Conservation (phyloP, 1,140 invertebrate genomes). For the Hylaeus volcanicus region DNA sequence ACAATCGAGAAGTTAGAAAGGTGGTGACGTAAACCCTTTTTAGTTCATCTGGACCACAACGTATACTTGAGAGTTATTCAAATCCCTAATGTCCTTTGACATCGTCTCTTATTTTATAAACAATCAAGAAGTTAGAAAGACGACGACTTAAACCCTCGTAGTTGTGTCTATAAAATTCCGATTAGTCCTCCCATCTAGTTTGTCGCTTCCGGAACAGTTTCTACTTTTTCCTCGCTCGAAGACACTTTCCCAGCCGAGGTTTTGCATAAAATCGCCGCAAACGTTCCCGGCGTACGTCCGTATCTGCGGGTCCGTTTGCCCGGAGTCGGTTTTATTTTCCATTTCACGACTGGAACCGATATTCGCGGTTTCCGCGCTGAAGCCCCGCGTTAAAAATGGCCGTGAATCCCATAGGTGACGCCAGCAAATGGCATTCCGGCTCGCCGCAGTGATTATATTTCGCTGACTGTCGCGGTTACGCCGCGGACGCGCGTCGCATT, state of each 20-base stretch:
- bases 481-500: conserved; percentile 13
- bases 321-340: not conserved
- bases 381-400: conserved; percentile 23
- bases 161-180: too few relatives aligned
- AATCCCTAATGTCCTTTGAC: too few relatives aligned
- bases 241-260: not conserved
- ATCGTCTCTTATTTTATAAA: too few relatives aligned
- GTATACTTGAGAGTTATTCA: too few relatives aligned
- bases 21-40: too few relatives aligned
- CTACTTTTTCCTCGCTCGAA: too few relatives aligned
- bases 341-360: not conserved
- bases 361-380: not conserved
- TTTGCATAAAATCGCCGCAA: not conserved
- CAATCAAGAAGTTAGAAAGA: too few relatives aligned
- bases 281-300: not conserved
- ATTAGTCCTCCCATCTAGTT: too few relatives aligned
- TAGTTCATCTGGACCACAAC: too few relatives aligned
- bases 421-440: not conserved
- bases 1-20: too few relatives aligned
- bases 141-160: too few relatives aligned
- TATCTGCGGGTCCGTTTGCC: not conserved
- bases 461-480: conserved; percentile 22
- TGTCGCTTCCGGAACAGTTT: too few relatives aligned
- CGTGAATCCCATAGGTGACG: conserved; percentile 12
- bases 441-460: conserved; percentile 20